Evolutionary conservation across 1,140 invertebrate species (phyloP), one percentile per base, ranked within the genome.

Genomic region (Agraylea sexmaculata): DNA sequence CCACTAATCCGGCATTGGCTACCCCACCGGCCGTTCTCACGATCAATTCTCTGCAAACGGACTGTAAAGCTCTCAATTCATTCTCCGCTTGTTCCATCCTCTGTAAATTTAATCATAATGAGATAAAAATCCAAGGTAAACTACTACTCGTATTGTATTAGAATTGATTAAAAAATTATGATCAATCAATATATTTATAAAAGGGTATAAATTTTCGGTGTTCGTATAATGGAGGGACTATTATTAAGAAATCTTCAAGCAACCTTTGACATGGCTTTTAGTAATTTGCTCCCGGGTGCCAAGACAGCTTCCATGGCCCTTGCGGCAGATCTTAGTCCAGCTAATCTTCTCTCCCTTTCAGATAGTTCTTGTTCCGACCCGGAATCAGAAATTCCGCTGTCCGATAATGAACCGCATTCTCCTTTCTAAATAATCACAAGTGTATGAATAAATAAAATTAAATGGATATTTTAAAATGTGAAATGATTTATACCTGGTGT

Each of bases 81-180:
- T 73, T 74, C 56, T 87, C 83, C n/a, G 81, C 80, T 45, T 78
- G 73, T 45, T 78, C 78, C 62, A 85, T 77, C 43, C 77, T 77
- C 68, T 78, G 71, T 43, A 60, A 63, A 47, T 17, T 17, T 32
- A n/a, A 32, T 32, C 30, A 32, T 13, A 32, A 13, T 6, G 13
- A 12, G 30, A 32, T 12, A 32, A 6, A 23, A 25, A 32, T 32
- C 8, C 7, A 7, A 7, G 23, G 23, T 31, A 5, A 31, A 31
- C 16, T 31, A n/a, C n/a, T 31, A 31, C 30, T 12, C 10, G 16
- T 31, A 5, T 31, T 31, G 7, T 12, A 31, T 8, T 12, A 31
- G 10, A 31, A 31, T 31, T 7, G 16, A n/a, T 27, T 8, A 7
- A 27, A 27, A 27, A 8, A 27, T n/a, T 8, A 27, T 27, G 23